Evolutionary conservation across 2,113 vertebrate species (phyloP).

Genomic region (Eulemur macaco): DNA sequence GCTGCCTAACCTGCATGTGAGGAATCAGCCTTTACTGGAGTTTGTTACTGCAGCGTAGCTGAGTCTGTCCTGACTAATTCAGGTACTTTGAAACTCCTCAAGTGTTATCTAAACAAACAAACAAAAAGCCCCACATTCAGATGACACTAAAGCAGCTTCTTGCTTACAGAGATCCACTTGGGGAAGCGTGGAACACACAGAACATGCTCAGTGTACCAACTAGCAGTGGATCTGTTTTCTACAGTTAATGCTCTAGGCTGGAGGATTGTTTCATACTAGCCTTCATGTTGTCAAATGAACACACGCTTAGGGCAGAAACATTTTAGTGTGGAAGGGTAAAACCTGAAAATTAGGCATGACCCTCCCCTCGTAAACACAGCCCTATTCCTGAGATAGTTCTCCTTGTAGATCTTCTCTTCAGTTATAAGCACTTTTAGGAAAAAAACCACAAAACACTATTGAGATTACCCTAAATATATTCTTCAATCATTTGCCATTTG

Average conservation of each 20-base stretch:
- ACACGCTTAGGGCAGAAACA: background rate
- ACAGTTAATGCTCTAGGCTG: too few relatives aligned
- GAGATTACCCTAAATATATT: background rate
- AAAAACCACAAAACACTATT: fast-evolving
- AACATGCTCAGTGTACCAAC: too few relatives aligned
- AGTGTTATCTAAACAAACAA: background rate
- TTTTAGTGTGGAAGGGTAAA: too few relatives aligned
- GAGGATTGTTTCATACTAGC: background rate
- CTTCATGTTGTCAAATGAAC: background rate
- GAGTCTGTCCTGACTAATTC: background rate
- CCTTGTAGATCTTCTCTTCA: background rate
- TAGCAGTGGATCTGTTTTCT: background rate
- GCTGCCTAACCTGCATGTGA: background rate
- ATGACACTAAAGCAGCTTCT: background rate
- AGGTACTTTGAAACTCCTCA: background rate
- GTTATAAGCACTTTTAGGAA: background rate
- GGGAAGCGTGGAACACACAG: fast-evolving
- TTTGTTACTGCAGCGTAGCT: background rate
- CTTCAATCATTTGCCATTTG: background rate
- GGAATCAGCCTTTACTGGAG: background rate
- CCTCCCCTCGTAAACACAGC: background rate
- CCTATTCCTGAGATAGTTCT: background rate
- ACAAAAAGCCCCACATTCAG: background rate
- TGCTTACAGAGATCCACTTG: background rate
- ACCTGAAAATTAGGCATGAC: background rate